These are phyloP conservation scores for fruit fly (Drosophila melanogaster) DNA, from an alignment of 1,140 invertebrate species.

Conservation along the genomic window Release_6_plus_ISO1_MT NT_033779.5:3001501-3002000, in stretches of 20 bases:
- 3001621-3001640: conserved; percentile 68
- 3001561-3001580: conserved; percentile 4
- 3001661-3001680: conserved; percentile 29
- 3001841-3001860: conserved; percentile 57
- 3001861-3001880: conserved; percentile 10
- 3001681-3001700: conserved; percentile 49
- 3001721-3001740: conserved; percentile 67
- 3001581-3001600: conserved; percentile 45
- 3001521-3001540: conserved; percentile 42
- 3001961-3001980: conserved; percentile 78
- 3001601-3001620: conserved; percentile 71
- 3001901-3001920: conserved; percentile 66
- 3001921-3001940: conserved; percentile 77
- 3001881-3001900: conserved; percentile 20
- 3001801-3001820: conserved; percentile 68
- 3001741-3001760: neutral
- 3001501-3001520: conserved; percentile 23
- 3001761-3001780: neutral
- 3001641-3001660: conserved; percentile 21
- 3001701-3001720: conserved; percentile 82
- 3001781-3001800: conserved; percentile 19
- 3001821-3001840: conserved; percentile 40
- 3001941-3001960: conserved; percentile 37
- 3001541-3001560: conserved; percentile 36
- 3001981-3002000: conserved; percentile 62